Conservation (phyloP, 1,140 invertebrate genomes). For the Drosophila cardini region DNA sequence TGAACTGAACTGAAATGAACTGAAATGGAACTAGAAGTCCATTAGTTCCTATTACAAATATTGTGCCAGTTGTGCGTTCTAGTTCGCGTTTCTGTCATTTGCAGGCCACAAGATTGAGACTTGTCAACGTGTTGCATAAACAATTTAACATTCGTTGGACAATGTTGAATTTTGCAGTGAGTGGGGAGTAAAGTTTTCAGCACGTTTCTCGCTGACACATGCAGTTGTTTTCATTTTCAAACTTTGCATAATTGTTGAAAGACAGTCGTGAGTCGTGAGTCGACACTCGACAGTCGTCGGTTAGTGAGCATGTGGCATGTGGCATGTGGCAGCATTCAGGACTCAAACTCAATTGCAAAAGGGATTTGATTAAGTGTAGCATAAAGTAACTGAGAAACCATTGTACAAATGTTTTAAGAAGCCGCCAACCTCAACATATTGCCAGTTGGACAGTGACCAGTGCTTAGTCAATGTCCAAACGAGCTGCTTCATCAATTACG, state of each 20-base stretch:
- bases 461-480: constrained; percentile 74
- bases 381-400: constrained; percentile 26
- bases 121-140: constrained; percentile 65
- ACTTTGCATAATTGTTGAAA: neutral
- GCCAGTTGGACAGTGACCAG: constrained; percentile 61
- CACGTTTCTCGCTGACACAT: neutral
- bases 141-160: constrained; percentile 32
- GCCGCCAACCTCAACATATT: constrained; percentile 63
- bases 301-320: constrained; percentile 2
- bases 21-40: too few relatives aligned
- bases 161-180: neutral
- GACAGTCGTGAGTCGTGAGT: too few relatives aligned
- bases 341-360: constrained; percentile 69
- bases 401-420: constrained; percentile 48
- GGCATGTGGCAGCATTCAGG: constrained; percentile 48
- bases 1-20: too few relatives aligned
- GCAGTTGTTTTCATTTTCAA: neutral
- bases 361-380: constrained; percentile 44
- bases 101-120: constrained; percentile 8
- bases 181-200: constrained; percentile 2
- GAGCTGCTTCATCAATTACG: constrained; percentile 76
- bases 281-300: too few relatives aligned
- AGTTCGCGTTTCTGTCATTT: constrained; percentile 6
- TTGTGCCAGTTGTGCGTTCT: neutral
- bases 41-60: constrained; percentile 10